Evolutionary conservation across 2,113 vertebrate genomes (phyloP).

Genomic region (Leuciscus idus): DNA sequence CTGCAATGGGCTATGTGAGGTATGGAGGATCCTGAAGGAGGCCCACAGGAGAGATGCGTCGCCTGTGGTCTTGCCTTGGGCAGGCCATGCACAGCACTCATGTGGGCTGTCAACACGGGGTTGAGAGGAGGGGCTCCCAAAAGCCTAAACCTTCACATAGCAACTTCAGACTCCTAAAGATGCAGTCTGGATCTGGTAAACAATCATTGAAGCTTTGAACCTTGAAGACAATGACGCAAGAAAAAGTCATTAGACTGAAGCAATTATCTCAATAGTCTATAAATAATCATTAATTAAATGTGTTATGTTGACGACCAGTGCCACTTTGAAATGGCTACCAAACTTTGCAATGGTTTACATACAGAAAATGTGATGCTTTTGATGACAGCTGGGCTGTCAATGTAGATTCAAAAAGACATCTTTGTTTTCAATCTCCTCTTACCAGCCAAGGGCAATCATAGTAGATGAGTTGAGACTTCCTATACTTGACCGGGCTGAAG

Average conservation of each 20-base stretch:
- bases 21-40: constrained; percentile 60
- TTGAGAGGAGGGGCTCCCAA: constrained; percentile 56
- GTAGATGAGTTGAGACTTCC: constrained; percentile 58
- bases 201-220: not conserved
- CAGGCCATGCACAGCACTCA: constrained; percentile 77
- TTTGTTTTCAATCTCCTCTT: constrained; percentile 53
- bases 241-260: not conserved
- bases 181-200: constrained; percentile 35
- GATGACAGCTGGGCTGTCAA: not conserved
- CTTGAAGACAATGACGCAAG: not conserved
- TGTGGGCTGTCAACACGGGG: constrained; percentile 77
- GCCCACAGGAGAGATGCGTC: constrained; percentile 74
- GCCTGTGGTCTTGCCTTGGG: constrained; percentile 84
- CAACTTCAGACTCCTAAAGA: constrained; percentile 25
- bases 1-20: constrained; percentile 77
- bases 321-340: constrained; percentile 2
- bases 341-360: not conserved
- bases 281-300: not conserved
- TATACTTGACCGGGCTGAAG: constrained; percentile 59
- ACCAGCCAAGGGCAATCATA: constrained; percentile 62
- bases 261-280: not conserved
- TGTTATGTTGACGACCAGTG: not conserved
- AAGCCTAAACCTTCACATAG: constrained; percentile 39
- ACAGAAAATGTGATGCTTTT: not conserved
- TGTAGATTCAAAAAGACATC: constrained; percentile 9